Conservation (phyloP, 2,113 vertebrate genomes). For the Pseudopodoces humilis region DNA sequence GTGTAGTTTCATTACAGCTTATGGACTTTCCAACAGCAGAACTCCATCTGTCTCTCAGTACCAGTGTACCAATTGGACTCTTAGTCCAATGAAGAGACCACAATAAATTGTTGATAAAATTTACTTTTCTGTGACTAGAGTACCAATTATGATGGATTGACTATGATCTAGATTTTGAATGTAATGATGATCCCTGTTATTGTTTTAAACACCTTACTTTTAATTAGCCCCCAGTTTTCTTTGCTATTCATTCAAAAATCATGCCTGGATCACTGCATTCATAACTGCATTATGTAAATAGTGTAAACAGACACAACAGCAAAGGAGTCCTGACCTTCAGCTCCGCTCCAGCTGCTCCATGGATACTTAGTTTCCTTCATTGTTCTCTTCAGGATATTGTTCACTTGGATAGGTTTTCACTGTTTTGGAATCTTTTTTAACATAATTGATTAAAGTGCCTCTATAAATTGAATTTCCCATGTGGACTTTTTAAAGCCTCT, state of each 20-base stretch:
- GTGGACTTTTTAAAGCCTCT: conserved; percentile 52
- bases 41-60: neutral
- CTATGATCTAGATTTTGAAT: neutral
- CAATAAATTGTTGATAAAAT: conserved; percentile 6
- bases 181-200: neutral
- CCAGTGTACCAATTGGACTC: neutral
- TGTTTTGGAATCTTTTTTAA: conserved; percentile 21
- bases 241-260: neutral
- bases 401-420: conserved; percentile 27
- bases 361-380: conserved; percentile 23
- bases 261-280: neutral
- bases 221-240: neutral
- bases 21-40: neutral
- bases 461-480: conserved; percentile 42
- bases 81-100: neutral
- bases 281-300: neutral
- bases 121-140: neutral
- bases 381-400: conserved; percentile 12
- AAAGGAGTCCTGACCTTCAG: conserved; percentile 2
- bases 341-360: neutral
- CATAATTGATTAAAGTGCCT: conserved; percentile 35
- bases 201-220: neutral
- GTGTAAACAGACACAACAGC: neutral
- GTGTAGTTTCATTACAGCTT: neutral
- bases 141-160: neutral